Evolutionary conservation across 2,113 vertebrate genomes (phyloP).

Genomic region (Daboia siamensis): DNA sequence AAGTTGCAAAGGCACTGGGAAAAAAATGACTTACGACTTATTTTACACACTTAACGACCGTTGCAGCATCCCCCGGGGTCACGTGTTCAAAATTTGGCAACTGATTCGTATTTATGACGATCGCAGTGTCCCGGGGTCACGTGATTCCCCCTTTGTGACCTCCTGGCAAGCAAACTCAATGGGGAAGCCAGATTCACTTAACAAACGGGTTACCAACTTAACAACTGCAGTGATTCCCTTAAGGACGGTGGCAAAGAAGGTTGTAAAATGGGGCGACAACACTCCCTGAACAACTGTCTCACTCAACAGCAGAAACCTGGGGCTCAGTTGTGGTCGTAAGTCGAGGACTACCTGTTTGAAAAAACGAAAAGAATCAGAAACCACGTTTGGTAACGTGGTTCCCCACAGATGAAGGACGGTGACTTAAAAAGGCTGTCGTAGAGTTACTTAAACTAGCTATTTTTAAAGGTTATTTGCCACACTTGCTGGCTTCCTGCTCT

Average conservation of each 20-base stretch:
- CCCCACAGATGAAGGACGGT: constrained; percentile 8
- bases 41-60: neutral
- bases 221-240: fast-evolving
- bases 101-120: neutral
- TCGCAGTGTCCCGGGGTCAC: neutral
- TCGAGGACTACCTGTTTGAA: constrained; percentile 19
- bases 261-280: neutral
- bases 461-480: constrained; percentile 36
- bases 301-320: neutral
- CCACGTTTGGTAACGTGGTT: constrained; percentile 16
- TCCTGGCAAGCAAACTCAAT: neutral
- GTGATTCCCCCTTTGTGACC: neutral
- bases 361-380: constrained; percentile 16
- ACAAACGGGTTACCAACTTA: fast-evolving
- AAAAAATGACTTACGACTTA: neutral
- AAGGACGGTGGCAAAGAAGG: neutral
- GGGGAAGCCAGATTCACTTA: neutral
- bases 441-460: constrained; percentile 10
- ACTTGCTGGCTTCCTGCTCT: constrained; percentile 50
- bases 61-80: neutral
- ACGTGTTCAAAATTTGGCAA: neutral
- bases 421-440: neutral
- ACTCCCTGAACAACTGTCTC: neutral
- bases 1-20: neutral
- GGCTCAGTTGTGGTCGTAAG: neutral